Evolutionary conservation across 2,888 invertebrate species (phyloP).

Genomic region (Rhogogaster chlorosoma): DNA sequence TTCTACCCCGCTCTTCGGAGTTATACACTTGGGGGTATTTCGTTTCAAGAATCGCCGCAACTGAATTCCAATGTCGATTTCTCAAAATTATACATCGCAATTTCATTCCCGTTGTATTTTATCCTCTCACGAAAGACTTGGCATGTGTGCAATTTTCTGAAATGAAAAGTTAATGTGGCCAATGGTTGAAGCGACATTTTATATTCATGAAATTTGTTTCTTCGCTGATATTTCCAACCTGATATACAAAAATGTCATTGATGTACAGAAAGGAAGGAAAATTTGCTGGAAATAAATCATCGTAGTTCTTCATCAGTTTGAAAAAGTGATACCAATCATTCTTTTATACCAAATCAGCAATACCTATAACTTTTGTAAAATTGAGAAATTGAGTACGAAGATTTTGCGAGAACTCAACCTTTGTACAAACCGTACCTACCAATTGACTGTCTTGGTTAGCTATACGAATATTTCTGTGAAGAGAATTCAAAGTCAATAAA

Average conservation of each 20-base stretch:
- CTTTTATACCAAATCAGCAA: neutral
- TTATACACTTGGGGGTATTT: slow-evolving; percentile 13
- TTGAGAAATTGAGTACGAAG: neutral
- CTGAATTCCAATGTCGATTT: slow-evolving; percentile 30
- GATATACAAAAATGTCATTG: neutral
- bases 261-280: neutral
- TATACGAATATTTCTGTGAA: neutral
- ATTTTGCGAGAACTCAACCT: neutral
- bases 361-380: no score
- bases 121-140: neutral
- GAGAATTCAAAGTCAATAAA: neutral
- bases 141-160: neutral
- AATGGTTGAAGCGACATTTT: neutral
- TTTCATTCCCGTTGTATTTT: neutral
- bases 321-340: neutral
- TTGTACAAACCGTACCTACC: neutral
- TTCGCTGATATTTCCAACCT: neutral
- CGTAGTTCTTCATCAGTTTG: neutral
- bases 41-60: slow-evolving; percentile 7
- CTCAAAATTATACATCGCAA: slow-evolving; percentile 6
- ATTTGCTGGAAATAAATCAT: neutral
- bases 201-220: neutral
- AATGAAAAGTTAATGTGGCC: neutral
- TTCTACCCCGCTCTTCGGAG: neutral
- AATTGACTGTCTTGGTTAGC: neutral